Evolutionary conservation across 2,113 vertebrate genomes (phyloP).

Genomic region (Neodontobutis hainanensis): DNA sequence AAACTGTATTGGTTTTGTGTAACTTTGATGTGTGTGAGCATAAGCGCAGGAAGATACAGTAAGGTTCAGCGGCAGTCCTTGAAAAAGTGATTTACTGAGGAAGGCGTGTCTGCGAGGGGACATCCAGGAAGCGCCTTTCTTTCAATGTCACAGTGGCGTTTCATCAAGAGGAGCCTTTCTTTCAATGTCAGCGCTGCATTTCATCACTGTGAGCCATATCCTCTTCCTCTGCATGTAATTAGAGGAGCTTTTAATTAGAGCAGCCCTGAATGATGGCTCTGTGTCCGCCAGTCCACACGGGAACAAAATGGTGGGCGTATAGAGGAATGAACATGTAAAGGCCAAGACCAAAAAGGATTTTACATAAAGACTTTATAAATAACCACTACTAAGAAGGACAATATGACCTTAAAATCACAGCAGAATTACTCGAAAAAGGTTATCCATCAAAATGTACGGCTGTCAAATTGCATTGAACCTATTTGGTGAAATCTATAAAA

Average conservation of each 20-base stretch:
- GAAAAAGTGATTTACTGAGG: slow-evolving; percentile 51
- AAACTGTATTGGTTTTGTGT: background rate
- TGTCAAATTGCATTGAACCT: too few relatives aligned
- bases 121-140: slow-evolving; percentile 44
- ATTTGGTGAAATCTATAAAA: too few relatives aligned
- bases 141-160: slow-evolving; percentile 46
- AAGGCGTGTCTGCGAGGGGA: slow-evolving; percentile 27
- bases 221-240: slow-evolving; percentile 49
- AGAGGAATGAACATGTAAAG: background rate
- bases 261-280: slow-evolving; percentile 41
- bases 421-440: too few relatives aligned
- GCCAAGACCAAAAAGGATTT: background rate
- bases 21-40: background rate
- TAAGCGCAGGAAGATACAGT: background rate
- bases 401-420: too few relatives aligned
- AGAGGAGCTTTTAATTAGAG: slow-evolving; percentile 64
- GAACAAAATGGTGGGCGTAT: background rate
- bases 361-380: too few relatives aligned
- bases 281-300: slow-evolving; percentile 27
- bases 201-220: slow-evolving; percentile 45
- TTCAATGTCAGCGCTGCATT: slow-evolving; percentile 49
- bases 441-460: too few relatives aligned
- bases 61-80: slow-evolving; percentile 31
- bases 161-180: slow-evolving; percentile 47
- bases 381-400: too few relatives aligned